Evolutionary conservation across 35 echinoderm and acorn worm genomes (phyloP).

Genomic region (Holothuria glaberrima): DNA sequence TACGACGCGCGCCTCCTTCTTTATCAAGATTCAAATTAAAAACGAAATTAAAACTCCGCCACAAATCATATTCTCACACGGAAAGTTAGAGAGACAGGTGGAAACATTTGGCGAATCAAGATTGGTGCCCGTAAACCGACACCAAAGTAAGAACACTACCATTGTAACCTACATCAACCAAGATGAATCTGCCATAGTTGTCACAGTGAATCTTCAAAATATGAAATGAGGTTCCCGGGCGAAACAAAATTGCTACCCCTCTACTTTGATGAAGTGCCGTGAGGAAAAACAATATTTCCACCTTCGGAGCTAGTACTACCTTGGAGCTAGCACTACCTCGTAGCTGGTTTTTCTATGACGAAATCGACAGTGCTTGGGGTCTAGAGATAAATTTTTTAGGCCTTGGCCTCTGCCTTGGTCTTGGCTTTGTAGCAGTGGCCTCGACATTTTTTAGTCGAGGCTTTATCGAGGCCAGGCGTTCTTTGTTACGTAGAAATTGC

Average conservation of each 20-base stretch:
- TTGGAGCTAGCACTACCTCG: too few relatives aligned
- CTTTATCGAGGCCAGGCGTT: too few relatives aligned
- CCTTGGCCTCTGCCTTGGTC: too few relatives aligned
- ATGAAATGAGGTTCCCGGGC: neutral
- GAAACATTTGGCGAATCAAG: neutral
- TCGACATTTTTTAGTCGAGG: too few relatives aligned
- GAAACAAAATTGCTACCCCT: neutral
- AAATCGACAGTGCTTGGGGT: too few relatives aligned
- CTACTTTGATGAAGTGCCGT: neutral
- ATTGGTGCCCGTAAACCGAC: slow-evolving; percentile 23
- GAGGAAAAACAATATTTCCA: neutral
- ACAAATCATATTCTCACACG: neutral
- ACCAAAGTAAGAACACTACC: neutral
- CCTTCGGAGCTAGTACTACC: too few relatives aligned
- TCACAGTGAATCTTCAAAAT: neutral
- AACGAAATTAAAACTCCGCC: slow-evolving; percentile 44
- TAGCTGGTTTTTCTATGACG: too few relatives aligned
- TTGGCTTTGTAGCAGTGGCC: too few relatives aligned
- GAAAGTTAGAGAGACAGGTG: neutral
- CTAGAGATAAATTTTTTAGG: too few relatives aligned
- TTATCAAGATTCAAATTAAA: slow-evolving; percentile 29
- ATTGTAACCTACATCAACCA: neutral
- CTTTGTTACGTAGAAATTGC: too few relatives aligned
- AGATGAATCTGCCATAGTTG: neutral
- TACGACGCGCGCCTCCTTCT: neutral